These are phyloP conservation scores for Cyrtonyx montezumae DNA, from an alignment of 2,113 vertebrate species.

Conservation along the genomic window DNA sequence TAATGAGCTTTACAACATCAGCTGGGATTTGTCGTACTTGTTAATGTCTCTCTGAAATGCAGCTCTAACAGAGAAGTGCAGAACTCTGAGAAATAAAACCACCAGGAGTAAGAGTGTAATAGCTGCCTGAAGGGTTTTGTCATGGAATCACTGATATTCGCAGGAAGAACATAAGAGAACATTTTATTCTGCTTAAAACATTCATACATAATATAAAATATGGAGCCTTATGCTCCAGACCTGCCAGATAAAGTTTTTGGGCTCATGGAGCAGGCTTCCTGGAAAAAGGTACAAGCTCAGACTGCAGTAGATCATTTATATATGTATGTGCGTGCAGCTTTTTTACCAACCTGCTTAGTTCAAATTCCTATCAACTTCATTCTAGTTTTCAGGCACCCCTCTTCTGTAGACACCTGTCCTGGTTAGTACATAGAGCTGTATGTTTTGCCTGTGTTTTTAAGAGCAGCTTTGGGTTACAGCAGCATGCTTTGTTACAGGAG, in stretches of 20 bases:
- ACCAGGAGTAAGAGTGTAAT: neutral
- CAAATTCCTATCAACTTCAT: neutral
- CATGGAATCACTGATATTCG: neutral
- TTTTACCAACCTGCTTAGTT: neutral
- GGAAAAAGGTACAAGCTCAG: neutral
- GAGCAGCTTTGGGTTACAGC: neutral
- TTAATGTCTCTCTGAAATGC: neutral
- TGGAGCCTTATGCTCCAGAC: neutral
- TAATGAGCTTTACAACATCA: neutral
- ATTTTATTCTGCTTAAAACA: constrained; percentile 14
- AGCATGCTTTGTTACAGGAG: constrained; percentile 53
- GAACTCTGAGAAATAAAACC: neutral
- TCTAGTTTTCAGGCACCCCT: neutral
- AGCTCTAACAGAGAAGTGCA: neutral
- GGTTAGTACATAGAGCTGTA: neutral
- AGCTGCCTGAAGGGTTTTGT: constrained; percentile 1
- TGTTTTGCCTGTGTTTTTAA: neutral
- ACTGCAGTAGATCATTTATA: neutral
- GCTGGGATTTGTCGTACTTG: neutral
- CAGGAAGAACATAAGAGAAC: constrained; percentile 17
- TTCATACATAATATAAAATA: neutral
- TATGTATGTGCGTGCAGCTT: too few species aligned
- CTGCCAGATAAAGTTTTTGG: neutral
- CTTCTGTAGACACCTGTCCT: neutral
- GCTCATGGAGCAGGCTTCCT: neutral